Conservation (phyloP, 2,797 vertebrate genomes). For the Coracias cyanogaster region DNA sequence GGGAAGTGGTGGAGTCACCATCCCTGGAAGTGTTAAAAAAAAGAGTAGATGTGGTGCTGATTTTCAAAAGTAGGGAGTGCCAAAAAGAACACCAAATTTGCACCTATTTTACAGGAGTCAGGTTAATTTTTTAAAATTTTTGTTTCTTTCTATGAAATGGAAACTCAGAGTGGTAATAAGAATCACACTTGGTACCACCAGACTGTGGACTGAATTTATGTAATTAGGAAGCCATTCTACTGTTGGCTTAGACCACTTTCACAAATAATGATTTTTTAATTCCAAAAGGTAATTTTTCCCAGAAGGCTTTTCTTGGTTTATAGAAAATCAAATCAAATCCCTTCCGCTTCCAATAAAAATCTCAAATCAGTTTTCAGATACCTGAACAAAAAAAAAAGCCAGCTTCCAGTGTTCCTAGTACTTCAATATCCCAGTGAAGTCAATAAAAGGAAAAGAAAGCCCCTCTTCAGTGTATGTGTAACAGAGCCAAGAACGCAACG, state of each 20-base stretch:
- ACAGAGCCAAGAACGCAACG: neutral
- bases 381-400: neutral
- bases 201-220: neutral
- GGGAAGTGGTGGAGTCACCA: too few relatives aligned
- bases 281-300: neutral
- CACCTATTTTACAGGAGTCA: neutral
- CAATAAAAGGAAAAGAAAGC: slow-evolving; percentile 6
- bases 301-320: neutral
- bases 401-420: neutral
- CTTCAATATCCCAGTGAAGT: neutral
- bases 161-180: neutral
- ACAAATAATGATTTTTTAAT: neutral
- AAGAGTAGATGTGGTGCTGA: neutral
- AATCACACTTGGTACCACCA: neutral
- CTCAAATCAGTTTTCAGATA: slow-evolving; percentile 22
- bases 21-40: too few relatives aligned
- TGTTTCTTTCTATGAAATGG: neutral
- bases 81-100: neutral
- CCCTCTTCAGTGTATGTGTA: neutral
- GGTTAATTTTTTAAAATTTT: neutral
- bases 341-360: neutral
- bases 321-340: neutral
- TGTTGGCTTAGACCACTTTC: neutral
- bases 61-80: neutral
- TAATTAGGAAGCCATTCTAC: neutral